A percentile compares a stretch with the other conserved stretches of the same genome.
Evolutionary conservation across 2,888 invertebrate species (phyloP).

Genomic region (Hemithea aestivaria): DNA sequence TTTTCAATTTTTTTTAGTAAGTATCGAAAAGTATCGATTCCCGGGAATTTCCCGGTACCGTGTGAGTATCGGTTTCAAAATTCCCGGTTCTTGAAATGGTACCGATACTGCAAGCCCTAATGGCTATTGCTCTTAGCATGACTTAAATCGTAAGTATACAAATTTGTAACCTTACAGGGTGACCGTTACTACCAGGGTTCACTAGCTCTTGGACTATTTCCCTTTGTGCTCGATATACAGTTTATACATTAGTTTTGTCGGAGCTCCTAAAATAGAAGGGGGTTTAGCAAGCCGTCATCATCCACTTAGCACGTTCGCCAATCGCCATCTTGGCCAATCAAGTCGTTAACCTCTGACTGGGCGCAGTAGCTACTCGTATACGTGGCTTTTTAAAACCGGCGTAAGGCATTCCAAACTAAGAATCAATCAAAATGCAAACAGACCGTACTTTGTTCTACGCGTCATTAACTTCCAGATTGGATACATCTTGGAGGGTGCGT

Average conservation of each 20-base stretch:
- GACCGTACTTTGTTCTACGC: constrained; percentile 17
- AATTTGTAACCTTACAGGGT: too few species aligned
- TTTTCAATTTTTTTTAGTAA: too few species aligned
- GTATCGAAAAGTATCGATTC: too few species aligned
- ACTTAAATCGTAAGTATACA: too few species aligned
- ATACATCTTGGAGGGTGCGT: constrained; percentile 22
- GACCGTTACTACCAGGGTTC: too few species aligned
- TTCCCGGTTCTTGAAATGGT: too few species aligned
- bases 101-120: too few species aligned
- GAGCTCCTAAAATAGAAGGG: constrained; percentile 42
- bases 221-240: constrained; percentile 1
- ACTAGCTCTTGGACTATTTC: too few species aligned
- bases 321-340: constrained; percentile 70
- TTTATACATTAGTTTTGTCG: constrained; percentile 17
- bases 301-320: constrained; percentile 70
- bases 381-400: constrained; percentile 12
- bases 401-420: constrained; percentile 17
- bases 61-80: too few species aligned
- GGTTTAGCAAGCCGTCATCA: constrained; percentile 56
- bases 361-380: constrained; percentile 25
- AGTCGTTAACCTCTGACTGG: constrained; percentile 63
- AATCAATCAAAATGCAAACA: constrained; percentile 21
- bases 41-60: too few species aligned
- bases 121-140: too few species aligned
- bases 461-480: constrained; percentile 25